Evolutionary conservation across 2,113 vertebrate species (phyloP), one percentile per base, ranked within the genome.

Genomic region (Octodon degus): DNA sequence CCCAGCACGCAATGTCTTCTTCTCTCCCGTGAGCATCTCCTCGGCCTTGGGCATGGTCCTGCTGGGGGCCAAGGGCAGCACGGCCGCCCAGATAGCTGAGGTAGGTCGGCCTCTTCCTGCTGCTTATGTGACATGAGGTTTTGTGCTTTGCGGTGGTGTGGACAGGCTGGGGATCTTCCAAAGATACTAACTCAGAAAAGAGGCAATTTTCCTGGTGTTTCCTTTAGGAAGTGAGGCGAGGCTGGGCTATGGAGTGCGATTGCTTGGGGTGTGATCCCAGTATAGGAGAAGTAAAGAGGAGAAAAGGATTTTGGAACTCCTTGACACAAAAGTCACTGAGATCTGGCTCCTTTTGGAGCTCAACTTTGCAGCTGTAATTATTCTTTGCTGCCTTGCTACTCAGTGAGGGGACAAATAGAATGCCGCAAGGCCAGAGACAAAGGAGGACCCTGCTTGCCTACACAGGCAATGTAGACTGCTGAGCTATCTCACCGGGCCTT

Each of bases 11-110:
- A 99, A 99, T 65, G 30, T 99, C 34, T 99, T 99, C 67, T 62
- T 98, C n/a, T 99, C 99, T 0, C 99, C 99, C 0, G 47, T 99
- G 67, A 99, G 99, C 97, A 98, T 99, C 98, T 99, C 99, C 91
- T 99, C 99, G 1, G 99, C 99, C 27, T 96, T 99, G 96, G 98
- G 99, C 1, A 99, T 99, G 99, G 96, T 99, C 72, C 98, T 98
- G 62, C 97, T 99, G 91, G 99, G 43, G 3, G 43, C 43, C 43
- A 43, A 43, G 43, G 43, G 43, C 43, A 43, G 43, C 43, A 43
- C 43, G 43, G 43, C 43, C 0, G 43, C 43, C 43, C 43, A 43
- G 43, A 43, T 43, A 5, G 43, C 43, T 43, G 58, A 97, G 99
- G 99, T 99, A 95, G 97, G 14, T 5, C 19, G 3, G 19, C 4